Evolutionary conservation across 2,888 invertebrate genomes (phyloP).

Genomic region (Gisinianus flammeolus): DNA sequence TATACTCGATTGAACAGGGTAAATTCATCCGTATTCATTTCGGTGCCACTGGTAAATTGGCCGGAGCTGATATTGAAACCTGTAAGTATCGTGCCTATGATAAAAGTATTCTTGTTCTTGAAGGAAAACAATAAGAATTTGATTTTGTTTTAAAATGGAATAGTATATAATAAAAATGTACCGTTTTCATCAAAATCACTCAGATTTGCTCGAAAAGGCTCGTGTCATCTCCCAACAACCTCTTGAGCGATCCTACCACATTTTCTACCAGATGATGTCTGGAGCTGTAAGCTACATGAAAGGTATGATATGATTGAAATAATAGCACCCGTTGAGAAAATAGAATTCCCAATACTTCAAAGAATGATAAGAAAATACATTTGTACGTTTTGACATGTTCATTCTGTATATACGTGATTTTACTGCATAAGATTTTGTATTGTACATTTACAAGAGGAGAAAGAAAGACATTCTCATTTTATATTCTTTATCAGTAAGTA

Average conservation of each 20-base stretch:
- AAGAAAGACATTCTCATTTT: too few species aligned
- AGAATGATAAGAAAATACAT: too few species aligned
- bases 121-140: not conserved
- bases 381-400: too few species aligned
- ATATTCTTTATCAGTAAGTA: too few species aligned
- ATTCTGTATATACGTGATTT: too few species aligned
- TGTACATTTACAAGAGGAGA: too few species aligned
- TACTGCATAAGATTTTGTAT: too few species aligned
- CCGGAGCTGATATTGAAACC: slow-evolving; percentile 99
- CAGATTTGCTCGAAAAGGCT: slow-evolving; percentile 99
- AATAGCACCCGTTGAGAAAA: not conserved
- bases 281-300: slow-evolving; percentile 84
- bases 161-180: too few species aligned
- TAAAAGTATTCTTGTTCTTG: too few species aligned
- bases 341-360: not conserved
- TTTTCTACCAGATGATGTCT: slow-evolving; percentile 99
- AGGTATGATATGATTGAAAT: slow-evolving; percentile 66
- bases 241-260: slow-evolving; percentile 98
- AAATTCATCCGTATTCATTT: slow-evolving; percentile 99
- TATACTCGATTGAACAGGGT: slow-evolving; percentile 70
- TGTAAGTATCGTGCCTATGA: too few species aligned
- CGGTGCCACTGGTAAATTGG: slow-evolving; percentile 98
- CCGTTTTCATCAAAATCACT: too few species aligned
- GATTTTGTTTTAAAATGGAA: too few species aligned
- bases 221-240: slow-evolving; percentile 99